phyloP scores from a whole-genome alignment of 2,888 invertebrate species.

The Scaptodrosophila latifasciaeformis region DNA sequence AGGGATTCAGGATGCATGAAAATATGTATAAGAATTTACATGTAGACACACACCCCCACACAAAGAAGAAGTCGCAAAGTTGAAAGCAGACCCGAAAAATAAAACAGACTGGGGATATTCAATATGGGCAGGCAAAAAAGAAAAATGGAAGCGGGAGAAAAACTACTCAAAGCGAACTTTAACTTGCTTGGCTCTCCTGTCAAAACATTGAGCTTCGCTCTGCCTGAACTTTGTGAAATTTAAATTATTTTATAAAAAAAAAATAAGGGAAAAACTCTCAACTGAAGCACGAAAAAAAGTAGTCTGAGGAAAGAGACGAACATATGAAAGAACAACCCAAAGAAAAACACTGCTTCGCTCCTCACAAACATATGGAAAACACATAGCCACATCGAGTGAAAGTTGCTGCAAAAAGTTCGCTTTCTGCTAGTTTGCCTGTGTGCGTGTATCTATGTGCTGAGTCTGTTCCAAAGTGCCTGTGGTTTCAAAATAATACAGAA shows the following conservation, averaged over 20 bases:
- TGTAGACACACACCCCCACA: conserved; percentile 7
- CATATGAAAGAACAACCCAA: not conserved
- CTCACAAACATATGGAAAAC: conserved; percentile 5
- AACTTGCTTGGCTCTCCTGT: conserved; percentile 51
- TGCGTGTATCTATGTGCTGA: too few species aligned
- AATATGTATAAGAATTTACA: conserved; percentile 26
- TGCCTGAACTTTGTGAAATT: conserved; percentile 31
- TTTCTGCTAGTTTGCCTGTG: not conserved
- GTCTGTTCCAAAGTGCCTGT: conserved; percentile 20
- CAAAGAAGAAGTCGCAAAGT: not conserved
- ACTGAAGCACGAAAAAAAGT: conserved; percentile 19
- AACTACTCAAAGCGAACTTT: conserved; percentile 47
- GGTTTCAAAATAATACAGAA: conserved; percentile 18
- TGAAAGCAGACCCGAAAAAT: conserved; percentile 7
- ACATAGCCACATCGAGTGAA: conserved; percentile 1
- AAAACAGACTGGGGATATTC: conserved; percentile 2
- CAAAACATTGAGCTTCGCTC: conserved; percentile 40
- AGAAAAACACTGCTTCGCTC: conserved; percentile 26
- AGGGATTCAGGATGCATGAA: conserved; percentile 26
- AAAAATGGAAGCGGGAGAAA: conserved; percentile 7
- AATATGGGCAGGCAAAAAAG: not conserved
- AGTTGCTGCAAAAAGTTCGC: conserved; percentile 14
- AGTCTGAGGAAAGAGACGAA: conserved; percentile 16
- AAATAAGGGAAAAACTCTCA: too few species aligned
- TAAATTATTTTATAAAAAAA: conserved; percentile 40